Percentiles rank a stretch among this genome's conserved stretches.
phyloP scores from a whole-genome alignment of 2,113 vertebrate genomes.

The Chionodraco myersi region DNA sequence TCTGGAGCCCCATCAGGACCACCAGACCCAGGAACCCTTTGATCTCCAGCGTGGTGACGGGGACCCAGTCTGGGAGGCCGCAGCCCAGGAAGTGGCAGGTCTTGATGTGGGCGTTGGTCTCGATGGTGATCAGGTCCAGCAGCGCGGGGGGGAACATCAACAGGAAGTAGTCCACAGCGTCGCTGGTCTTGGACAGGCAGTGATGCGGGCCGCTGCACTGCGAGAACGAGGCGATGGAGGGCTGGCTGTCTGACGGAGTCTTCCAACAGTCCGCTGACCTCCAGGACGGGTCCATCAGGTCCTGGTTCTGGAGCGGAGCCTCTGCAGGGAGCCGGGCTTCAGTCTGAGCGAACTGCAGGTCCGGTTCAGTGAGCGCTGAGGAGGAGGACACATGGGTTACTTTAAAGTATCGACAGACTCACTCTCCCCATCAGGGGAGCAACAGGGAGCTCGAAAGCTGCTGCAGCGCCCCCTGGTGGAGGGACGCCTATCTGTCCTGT shows the following conservation, averaged over 20 bases:
- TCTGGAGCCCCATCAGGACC: slow-evolving; percentile 82
- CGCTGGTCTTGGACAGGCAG: slow-evolving; percentile 61
- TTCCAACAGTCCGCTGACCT: slow-evolving; percentile 65
- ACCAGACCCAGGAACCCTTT: slow-evolving; percentile 82
- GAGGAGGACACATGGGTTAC: not conserved
- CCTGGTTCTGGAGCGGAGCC: slow-evolving; percentile 43
- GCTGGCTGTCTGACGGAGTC: not conserved
- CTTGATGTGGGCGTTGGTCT: slow-evolving; percentile 80
- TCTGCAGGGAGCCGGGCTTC: slow-evolving; percentile 1
- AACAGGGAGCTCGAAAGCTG: no score
- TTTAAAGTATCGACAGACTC: not conserved
- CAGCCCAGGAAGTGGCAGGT: slow-evolving; percentile 48
- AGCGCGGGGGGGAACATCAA: slow-evolving; percentile 76
- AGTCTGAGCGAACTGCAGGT: slow-evolving; percentile 60
- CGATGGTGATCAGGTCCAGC: slow-evolving; percentile 74
- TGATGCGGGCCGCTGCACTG: slow-evolving; percentile 71
- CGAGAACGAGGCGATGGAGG: slow-evolving; percentile 51
- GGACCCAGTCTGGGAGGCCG: slow-evolving; percentile 68
- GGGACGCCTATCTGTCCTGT: no score
- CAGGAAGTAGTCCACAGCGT: slow-evolving; percentile 84
- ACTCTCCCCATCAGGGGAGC: no score
- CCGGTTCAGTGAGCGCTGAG: not conserved
- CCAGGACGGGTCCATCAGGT: slow-evolving; percentile 69
- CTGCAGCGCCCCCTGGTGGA: no score
- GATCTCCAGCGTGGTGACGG: slow-evolving; percentile 72